Base-by-base conservation (phyloP, 1,140 invertebrate genomes). In the Cotesia glomerata region DNA sequence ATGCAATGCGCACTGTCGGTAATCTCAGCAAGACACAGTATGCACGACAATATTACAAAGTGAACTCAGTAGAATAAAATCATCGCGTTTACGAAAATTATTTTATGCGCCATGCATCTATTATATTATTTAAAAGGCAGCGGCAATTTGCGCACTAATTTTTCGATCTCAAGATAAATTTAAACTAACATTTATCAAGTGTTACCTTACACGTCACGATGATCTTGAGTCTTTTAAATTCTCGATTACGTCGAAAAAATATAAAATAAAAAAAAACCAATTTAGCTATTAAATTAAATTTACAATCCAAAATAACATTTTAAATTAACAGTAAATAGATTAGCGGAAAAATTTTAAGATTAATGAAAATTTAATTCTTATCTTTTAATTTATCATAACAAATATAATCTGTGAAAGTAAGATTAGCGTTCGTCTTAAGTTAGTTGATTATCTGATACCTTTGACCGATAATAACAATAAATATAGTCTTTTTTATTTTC, bases 331-430 rank as follows among this genome's bases (percentile, higher is more conserved):
- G 11, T 11, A 45, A 45, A 45, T 45, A 11, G 26, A 45, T 45
- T 8, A 45, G 5, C 5, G 39, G 39, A 45, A 45, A 45, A 45
- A 45, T 45, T 45, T 45, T 9, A 7, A 45, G 39, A 45, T 45
- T 45, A 45, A 45, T 7, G 39, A 45, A 45, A 45, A 45, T 45
- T 45, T 45, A 45, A 75, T 76, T 72, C 73, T 35, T 71, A 68
- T 75, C 69, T 72, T 77, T 74, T 62, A 63, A 77, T 69, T 35
- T 52, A 61, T 39, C 34, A 71, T 68, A 68, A 69, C 56, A 52
- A 73, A 52, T 66, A 74, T 64, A 81, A 82, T 78, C 78, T 80
- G 80, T 79, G 83, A 76, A 79, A 83, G 79, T 74, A 69, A 77
- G 70, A 82, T 84, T 82, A 83, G 75, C 73, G 75, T 71, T 80